phyloP scores from a whole-genome alignment of 2,113 vertebrate species.

The Antidorcas marsupialis region DNA sequence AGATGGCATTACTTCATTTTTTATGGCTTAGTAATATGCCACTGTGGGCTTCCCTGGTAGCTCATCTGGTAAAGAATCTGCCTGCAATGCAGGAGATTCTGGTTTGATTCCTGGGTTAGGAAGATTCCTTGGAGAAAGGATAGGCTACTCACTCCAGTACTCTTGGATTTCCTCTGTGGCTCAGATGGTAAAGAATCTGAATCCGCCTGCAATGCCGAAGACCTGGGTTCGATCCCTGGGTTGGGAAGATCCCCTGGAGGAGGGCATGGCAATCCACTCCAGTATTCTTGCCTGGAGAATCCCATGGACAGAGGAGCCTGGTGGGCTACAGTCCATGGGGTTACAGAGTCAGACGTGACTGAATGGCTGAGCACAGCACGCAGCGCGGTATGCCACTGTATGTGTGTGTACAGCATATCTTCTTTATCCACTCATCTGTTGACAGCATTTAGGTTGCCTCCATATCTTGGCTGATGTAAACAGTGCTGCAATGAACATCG shows the following conservation, averaged over 20 bases:
- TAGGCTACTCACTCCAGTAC: not conserved
- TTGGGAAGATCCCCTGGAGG: not conserved
- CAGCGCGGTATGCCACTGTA: not conserved
- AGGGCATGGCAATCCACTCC: not conserved
- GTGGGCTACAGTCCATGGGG: not conserved
- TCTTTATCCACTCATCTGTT: not conserved
- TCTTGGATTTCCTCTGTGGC: not conserved
- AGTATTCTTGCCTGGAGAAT: not conserved
- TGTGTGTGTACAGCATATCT: not conserved
- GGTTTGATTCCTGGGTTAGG: not conserved
- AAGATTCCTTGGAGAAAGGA: not conserved
- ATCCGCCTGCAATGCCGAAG: not conserved
- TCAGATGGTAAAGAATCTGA: not conserved
- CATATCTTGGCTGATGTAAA: not conserved
- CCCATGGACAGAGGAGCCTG: not conserved
- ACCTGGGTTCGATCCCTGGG: not conserved
- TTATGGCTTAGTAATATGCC: not conserved
- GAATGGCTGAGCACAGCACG: not conserved
- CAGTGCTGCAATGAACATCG: fast-evolving
- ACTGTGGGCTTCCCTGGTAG: not conserved
- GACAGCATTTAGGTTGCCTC: not conserved
- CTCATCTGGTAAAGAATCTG: not conserved
- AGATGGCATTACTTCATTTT: not conserved
- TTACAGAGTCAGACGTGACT: not conserved
- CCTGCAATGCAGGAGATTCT: not conserved